Base-by-base conservation (phyloP, 2,888 invertebrate species). In the Lissonota sp. region DNA sequence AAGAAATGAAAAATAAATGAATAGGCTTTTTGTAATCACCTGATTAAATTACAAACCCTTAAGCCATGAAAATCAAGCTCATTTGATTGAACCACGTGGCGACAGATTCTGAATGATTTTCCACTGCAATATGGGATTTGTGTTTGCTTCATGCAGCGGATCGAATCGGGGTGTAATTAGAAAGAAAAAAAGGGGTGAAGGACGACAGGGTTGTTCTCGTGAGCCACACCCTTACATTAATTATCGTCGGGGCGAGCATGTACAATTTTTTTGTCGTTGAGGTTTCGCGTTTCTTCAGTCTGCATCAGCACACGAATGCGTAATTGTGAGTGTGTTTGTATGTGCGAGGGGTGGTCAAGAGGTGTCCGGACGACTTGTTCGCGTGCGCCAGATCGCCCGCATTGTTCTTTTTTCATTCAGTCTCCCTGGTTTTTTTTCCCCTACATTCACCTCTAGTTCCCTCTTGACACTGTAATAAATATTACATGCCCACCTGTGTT, bases 361-460 rank as follows among this genome's bases (percentile, higher is more conserved):
- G 53, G 53, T 40, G 51, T 16, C 4, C 53, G 64, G 55, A 77
- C 69, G 69, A 81, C 64, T 81, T 64, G 64, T 73, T 80, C 80
- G 80, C 77, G 80, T 80, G 80, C 55, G 67, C 55, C 14, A 46
- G 66, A 66, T 49, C 42, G 12, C 49, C 37, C n/a, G 69, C 49
- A 39, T 5, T 26, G n/a, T 16, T 60, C 55, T 51, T 64, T 63
- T 39, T 73, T 60, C n/a, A n/a, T 58, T 14, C 39, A 49, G 49
- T 63, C 46, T 69, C 51, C 26, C 10, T 16, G n/a, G n/a, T 70
- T 71, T 37, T 69, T 67, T 67, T 39, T 26, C 3, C 26, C 26
- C 26, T 26, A 26, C 3, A 62, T 57, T 72, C 40, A n/a, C 7
- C 6, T 37, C 49, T 51, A 39, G 46, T 72, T 4, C 57, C 37